phyloP scores from a whole-genome alignment of 2,113 vertebrate genomes.

The Calidris pygmaea region DNA sequence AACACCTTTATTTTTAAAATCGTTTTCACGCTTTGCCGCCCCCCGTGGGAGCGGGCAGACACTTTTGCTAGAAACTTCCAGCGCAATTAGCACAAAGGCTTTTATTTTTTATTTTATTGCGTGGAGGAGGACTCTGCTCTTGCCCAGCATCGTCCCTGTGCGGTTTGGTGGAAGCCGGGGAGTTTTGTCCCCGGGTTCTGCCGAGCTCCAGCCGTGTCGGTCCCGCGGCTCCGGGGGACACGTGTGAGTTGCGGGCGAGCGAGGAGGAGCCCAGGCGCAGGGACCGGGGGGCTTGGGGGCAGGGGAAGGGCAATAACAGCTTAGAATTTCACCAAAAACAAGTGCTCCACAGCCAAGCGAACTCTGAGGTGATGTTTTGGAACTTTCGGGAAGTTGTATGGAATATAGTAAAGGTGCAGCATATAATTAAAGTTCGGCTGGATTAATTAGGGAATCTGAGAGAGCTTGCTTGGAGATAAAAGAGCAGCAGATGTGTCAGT shows the following conservation, averaged over 20 bases:
- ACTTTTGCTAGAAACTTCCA: neutral
- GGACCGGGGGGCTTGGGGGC: fast-evolving
- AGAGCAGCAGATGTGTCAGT: constrained; percentile 76
- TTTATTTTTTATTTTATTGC: neutral
- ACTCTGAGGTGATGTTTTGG: neutral
- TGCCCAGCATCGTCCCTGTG: neutral
- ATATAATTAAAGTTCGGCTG: constrained; percentile 77
- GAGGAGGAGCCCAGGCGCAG: neutral
- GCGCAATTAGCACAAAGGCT: neutral
- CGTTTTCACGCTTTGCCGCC: neutral
- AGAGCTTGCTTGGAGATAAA: constrained; percentile 78
- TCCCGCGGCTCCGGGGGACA: neutral
- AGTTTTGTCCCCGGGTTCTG: neutral
- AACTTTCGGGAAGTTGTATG: constrained; percentile 41
- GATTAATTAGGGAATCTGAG: constrained; percentile 80
- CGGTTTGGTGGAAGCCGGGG: neutral
- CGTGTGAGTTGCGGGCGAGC: fast-evolving
- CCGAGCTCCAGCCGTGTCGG: neutral
- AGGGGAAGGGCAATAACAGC: neutral
- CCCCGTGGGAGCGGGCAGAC: fast-evolving
- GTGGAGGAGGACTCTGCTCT: neutral
- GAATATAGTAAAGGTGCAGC: constrained; percentile 69
- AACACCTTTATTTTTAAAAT: neutral
- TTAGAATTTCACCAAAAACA: fast-evolving
- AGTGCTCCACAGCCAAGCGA: neutral